Evolutionary conservation across 23 tunicate genomes (phyloP), one percentile per base, ranked within the genome.

Genomic region (Phallusia fumigata): DNA sequence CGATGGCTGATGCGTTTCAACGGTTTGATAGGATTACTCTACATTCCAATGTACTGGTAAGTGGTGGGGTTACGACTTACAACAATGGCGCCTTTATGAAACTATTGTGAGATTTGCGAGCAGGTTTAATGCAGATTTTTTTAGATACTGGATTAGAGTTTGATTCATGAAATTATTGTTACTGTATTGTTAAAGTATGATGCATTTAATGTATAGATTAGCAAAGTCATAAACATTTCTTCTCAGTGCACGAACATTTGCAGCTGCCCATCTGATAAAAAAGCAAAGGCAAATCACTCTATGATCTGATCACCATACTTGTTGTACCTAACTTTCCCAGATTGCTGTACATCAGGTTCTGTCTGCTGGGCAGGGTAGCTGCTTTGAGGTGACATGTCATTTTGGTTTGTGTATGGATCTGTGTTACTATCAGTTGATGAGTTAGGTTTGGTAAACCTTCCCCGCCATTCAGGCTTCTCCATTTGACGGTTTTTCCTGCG

Each of bases 11-110:
- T 74, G 33, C 40, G 78, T 18, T 74, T 74, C 12, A 33, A 74
- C 78, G 78, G 78, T 12, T 31, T 74, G 45, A 16, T 74, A 21
- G 78, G 78, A 5, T 33, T 74, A 12, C 78, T 74, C 44, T 74
- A 74, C 35, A 74, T 74, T 74, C 78, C 78, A 19, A 74, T 74
- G 78, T 74, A 74, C 30, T 74, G 78, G 78, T 74, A 74, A 30
- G 78, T 74, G 47, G 47, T 3, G 10, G 8, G 5, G 5, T 40
- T 40, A 40, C 10, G 47, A 40, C 10, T 40, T 3, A 40, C n/a
- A n/a, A n/a, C n/a, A n/a, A n/a, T n/a, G n/a, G n/a, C n/a, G n/a
- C n/a, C n/a, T n/a, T n/a, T n/a, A n/a, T n/a, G n/a, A n/a, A n/a
- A n/a, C n/a, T n/a, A n/a, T n/a, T n/a, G n/a, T n/a, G n/a, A n/a